Evolutionary conservation across 2,113 vertebrate genomes (phyloP).

Genomic region (Strix aluco): DNA sequence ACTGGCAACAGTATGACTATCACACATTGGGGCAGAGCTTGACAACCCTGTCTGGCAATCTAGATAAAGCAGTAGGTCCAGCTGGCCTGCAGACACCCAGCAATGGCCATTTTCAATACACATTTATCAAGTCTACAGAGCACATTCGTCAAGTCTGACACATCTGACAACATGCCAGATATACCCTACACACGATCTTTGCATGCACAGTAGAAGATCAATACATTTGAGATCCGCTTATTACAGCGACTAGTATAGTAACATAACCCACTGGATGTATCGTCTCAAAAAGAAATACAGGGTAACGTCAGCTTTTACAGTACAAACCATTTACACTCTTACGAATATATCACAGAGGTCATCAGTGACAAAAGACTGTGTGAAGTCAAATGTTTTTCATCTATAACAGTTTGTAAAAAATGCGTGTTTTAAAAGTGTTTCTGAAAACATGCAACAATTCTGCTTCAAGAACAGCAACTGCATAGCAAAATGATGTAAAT

Average conservation of each 20-base stretch:
- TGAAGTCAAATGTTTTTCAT: not conserved
- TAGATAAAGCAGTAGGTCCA: not conserved
- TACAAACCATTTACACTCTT: not conserved
- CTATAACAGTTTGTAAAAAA: not conserved
- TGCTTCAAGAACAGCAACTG: not conserved
- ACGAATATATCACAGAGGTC: not conserved
- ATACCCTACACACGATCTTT: not conserved
- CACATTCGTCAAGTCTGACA: not conserved
- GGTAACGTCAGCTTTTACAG: not conserved
- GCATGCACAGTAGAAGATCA: not conserved
- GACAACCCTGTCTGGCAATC: not conserved
- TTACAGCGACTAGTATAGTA: not conserved
- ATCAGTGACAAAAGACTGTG: not conserved
- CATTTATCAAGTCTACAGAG: not conserved
- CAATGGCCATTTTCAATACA: not conserved
- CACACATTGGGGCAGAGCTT: not conserved
- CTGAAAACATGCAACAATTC: not conserved
- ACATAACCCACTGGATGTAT: not conserved
- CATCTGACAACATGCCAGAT: not conserved
- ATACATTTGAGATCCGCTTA: not conserved
- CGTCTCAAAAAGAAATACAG: not conserved
- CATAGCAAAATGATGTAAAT: not conserved
- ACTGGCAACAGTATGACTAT: accelerated
- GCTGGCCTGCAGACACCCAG: not conserved
- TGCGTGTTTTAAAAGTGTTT: not conserved